Conservation (phyloP, 2,888 invertebrate species). For the Itoplectis maculator region DNA sequence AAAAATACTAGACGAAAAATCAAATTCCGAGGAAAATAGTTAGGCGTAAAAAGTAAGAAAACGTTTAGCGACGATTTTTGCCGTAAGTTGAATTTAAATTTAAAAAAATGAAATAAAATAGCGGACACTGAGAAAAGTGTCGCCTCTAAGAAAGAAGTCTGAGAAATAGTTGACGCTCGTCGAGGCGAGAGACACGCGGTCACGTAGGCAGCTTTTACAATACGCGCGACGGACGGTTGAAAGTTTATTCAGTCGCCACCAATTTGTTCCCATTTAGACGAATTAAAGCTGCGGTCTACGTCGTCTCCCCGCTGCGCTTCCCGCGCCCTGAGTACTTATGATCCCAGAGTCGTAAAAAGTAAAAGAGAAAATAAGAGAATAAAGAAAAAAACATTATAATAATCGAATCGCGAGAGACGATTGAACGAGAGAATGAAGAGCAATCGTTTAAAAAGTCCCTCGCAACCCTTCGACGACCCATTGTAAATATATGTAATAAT, state of each 20-base stretch:
- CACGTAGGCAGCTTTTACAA: constrained; percentile 13
- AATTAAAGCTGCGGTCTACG: constrained; percentile 23
- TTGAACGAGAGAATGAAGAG: neutral
- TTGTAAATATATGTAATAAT: constrained; percentile 33
- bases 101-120: neutral
- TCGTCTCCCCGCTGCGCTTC: constrained; percentile 34
- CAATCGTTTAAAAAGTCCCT: too few relatives aligned
- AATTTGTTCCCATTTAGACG: constrained; percentile 41
- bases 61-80: neutral
- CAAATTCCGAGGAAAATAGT: neutral
- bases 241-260: neutral
- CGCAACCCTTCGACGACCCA: neutral
- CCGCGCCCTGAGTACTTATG: constrained; percentile 46
- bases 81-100: neutral
- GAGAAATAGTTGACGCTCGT: constrained; percentile 9
- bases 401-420: constrained; percentile 4
- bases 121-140: neutral
- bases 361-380: constrained; percentile 1
- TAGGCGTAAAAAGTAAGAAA: neutral
- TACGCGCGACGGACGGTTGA: neutral
- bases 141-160: constrained; percentile 13
- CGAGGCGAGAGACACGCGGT: neutral
- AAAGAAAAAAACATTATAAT: constrained; percentile 5
- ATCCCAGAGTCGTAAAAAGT: constrained; percentile 20
- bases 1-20: neutral